Base-by-base conservation (phyloP, 2,113 vertebrate genomes). In the Ginglymostoma cirratum region DNA sequence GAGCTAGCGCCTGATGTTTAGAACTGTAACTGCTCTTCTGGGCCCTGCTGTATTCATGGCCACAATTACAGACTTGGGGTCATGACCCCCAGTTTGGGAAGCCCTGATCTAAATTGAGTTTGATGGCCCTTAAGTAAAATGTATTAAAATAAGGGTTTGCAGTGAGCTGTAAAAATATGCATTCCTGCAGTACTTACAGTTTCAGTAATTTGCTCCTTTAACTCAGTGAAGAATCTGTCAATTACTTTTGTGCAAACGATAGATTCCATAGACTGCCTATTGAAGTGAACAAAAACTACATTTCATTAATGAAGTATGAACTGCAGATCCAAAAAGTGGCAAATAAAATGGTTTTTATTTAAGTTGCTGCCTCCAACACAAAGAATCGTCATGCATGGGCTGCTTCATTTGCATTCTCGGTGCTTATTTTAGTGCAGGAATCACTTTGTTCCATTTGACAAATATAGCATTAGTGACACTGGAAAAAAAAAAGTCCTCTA, bases 191-290 rank as follows among this genome's bases (percentile, higher is more conserved):
- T 96, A 97, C 98, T 97, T 97, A 99, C 99, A 96, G 97, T 97
- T 96, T 97, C 97, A 1, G 97, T 96, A 72, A 99, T 97, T 30
- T 99, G 97, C 12, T 98, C 97, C 97, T 98, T 97, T 96, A 99
- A 97, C 65, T 96, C 97, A 52, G 96, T 96, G 96, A 97, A 97
- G 96, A 99, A 98, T 45, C 66, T 96, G 96, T 96, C 85, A 27
- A 99, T 95, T 42, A 98, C 97, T 96, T 97, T 96, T 96, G 96
- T 97, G 96, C 97, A 97, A 24, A 96, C 21, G 5, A 96, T 89
- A 38, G 98, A 98, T 83, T 98, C 97, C 96, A 98, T 87, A 17
- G 97, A 97, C 97, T 98, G 96, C 67, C 99, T 99, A 96, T 48
- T 96, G 96, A 96, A 52, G 72, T 70, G 69, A 95, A 69, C 38